Conservation (phyloP, 2,888 invertebrate genomes). For the Dilophus febrilis region DNA sequence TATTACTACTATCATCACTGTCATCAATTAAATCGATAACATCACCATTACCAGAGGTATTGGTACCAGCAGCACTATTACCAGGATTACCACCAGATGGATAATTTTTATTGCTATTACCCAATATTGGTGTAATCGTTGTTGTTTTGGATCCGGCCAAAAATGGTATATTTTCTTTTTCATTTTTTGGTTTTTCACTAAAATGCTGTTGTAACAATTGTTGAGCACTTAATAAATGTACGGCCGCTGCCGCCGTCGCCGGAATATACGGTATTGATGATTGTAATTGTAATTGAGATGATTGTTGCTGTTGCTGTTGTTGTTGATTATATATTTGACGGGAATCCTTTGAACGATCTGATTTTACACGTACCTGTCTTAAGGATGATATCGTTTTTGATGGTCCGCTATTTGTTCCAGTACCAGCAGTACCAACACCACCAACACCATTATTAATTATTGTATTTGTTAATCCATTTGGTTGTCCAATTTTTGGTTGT, state of each 20-base stretch:
- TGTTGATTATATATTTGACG: not conserved
- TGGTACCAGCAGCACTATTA: too few relatives aligned
- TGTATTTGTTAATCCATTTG: not conserved
- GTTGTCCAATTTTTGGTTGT: not conserved
- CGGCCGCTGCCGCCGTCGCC: not conserved
- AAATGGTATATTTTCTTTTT: slow-evolving; percentile 14
- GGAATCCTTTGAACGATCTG: not conserved
- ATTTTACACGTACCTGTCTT: slow-evolving; percentile 8
- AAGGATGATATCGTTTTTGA: slow-evolving; percentile 5
- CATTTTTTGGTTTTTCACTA: slow-evolving; percentile 2
- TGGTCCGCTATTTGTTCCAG: not conserved
- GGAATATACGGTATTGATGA: not conserved
- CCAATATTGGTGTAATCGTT: slow-evolving; percentile 9
- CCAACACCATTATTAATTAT: not conserved
- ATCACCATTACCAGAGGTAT: too few relatives aligned
- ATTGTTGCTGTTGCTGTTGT: slow-evolving; percentile 3
- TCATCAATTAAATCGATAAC: slow-evolving; percentile 12
- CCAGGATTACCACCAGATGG: too few relatives aligned
- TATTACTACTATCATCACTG: slow-evolving; percentile 9
- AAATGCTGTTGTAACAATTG: not conserved
- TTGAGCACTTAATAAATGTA: not conserved
- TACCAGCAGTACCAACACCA: too few relatives aligned
- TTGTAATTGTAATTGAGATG: not conserved
- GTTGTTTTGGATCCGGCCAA: slow-evolving; percentile 9
- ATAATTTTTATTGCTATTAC: slow-evolving; percentile 3